Percentiles rank a stretch among this genome's conserved stretches.
These are phyloP conservation scores for Cranoglanis bouderius DNA, from an alignment of 2,113 vertebrate genomes.

Conservation along the genomic window DNA sequence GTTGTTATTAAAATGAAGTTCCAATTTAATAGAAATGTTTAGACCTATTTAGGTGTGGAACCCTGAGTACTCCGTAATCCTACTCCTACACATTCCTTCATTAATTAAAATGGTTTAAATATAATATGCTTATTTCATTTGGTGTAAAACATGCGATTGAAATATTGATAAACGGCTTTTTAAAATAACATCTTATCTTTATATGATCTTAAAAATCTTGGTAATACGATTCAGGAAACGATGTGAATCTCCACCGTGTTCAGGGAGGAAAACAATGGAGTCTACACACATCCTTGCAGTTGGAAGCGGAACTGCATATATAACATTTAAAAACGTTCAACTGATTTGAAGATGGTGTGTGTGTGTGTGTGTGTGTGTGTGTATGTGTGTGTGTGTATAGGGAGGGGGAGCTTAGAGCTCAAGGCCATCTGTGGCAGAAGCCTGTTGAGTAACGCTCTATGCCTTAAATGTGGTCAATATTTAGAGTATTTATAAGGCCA, in stretches of 20 bases:
- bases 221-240: background rate
- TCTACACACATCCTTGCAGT: background rate
- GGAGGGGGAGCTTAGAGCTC: conserved; percentile 61
- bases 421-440: conserved; percentile 71
- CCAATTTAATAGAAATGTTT: background rate
- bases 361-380: conserved; percentile 42
- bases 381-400: conserved; percentile 28
- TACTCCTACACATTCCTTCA: background rate
- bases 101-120: background rate
- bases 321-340: conserved; percentile 7
- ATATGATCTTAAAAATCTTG: background rate
- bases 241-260: background rate
- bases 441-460: conserved; percentile 70
- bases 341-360: conserved; percentile 38
- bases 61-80: background rate
- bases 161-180: background rate
- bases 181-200: background rate
- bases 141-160: background rate
- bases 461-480: conserved; percentile 67
- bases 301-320: background rate
- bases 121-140: background rate
- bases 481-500: conserved; percentile 74
- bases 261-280: background rate
- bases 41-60: background rate
- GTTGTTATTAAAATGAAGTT: background rate